These are phyloP conservation scores for Morelia viridis DNA, from an alignment of 2,797 vertebrate species.

Conservation along the genomic window DNA sequence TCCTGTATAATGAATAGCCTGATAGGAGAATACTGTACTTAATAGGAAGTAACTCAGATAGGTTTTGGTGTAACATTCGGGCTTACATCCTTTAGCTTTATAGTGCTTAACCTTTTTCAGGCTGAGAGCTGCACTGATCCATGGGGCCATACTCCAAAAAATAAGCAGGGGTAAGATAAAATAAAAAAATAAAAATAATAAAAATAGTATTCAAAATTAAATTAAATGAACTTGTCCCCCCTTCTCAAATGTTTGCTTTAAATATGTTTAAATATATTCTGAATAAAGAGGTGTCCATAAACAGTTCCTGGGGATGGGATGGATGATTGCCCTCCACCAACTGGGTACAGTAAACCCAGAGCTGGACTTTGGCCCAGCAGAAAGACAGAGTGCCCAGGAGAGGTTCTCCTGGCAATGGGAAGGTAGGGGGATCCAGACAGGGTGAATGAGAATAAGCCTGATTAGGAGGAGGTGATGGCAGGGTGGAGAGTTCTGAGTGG, in stretches of 20 bases:
- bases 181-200: neutral
- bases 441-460: neutral
- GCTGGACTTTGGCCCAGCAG: neutral
- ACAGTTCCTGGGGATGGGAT: neutral
- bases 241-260: neutral
- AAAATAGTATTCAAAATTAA: neutral
- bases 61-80: neutral
- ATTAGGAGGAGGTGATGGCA: neutral
- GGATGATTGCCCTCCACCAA: neutral
- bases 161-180: neutral
- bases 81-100: neutral
- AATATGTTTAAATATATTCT: neutral
- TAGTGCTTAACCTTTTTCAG: neutral
- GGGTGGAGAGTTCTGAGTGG: neutral
- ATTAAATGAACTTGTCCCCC: neutral
- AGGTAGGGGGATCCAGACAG: neutral
- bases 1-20: neutral
- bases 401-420: neutral
- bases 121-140: neutral
- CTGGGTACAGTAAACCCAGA: neutral
- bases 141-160: neutral
- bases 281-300: neutral
- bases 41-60: neutral
- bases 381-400: neutral
- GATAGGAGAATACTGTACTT: neutral